Conservation (phyloP, 2,888 invertebrate species). For the Idaea straminata region DNA sequence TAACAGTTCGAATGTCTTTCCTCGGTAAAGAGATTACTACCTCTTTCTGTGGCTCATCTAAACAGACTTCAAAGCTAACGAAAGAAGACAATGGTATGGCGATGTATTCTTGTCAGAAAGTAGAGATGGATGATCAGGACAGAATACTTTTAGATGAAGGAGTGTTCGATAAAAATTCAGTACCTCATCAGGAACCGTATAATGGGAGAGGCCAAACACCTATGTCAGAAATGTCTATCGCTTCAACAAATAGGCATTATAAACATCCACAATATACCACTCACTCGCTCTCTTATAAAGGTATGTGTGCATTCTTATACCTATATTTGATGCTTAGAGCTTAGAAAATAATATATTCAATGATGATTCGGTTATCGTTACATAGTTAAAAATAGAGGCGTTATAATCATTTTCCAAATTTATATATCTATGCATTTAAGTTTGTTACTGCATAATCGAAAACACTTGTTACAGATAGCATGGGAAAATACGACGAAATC, state of each 20-base stretch:
- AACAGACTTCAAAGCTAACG: conserved; percentile 51
- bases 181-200: background rate
- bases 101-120: conserved; percentile 70
- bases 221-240: conserved; percentile 43
- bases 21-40: conserved; percentile 75
- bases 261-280: conserved; percentile 28
- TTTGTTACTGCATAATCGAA: background rate
- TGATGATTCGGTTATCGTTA: background rate
- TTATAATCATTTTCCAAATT: conserved; percentile 2
- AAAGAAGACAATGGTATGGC: conserved; percentile 70
- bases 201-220: conserved; percentile 35
- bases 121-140: conserved; percentile 72
- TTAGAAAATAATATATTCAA: background rate
- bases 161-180: conserved; percentile 44
- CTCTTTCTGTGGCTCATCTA: conserved; percentile 58
- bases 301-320: conserved; percentile 27
- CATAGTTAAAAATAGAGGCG: too few relatives aligned
- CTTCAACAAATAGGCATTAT: conserved; percentile 38
- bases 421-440: background rate
- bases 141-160: conserved; percentile 70
- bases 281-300: conserved; percentile 31
- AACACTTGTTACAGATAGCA: conserved; percentile 37
- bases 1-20: conserved; percentile 68
- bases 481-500: conserved; percentile 65
- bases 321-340: background rate